Evolutionary conservation across 2,888 invertebrate species (phyloP), one percentile per base, ranked within the genome.

Genomic region (Belgica antarctica): DNA sequence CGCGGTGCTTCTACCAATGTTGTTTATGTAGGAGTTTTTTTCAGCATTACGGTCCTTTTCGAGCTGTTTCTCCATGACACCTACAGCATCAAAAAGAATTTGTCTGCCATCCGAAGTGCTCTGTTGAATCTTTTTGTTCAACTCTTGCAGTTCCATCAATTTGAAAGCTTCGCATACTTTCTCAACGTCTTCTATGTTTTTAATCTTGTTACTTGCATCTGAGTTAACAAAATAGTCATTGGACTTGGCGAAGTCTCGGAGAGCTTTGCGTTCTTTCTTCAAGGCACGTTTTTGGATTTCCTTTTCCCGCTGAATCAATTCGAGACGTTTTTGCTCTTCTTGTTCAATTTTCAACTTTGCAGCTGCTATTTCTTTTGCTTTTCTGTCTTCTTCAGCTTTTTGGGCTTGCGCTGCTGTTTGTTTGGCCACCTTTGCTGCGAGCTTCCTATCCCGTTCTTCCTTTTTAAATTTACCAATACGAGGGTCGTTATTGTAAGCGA

Each of bases 401-500:
- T 88, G 88, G 0, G 90, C 91, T 79, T 89, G 89, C 0, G 86
- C 89, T 17, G 90, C 90, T 79, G 91, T 87, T 84, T 89, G 89
- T 81, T 89, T 90, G 0, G 96, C 96, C 74, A 89, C 84, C 78
- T 96, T 97, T 1, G 88, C 88, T 2, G 94, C 95, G 63, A 90
- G 80, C 79, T 96, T 96, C 74, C 86, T 88, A 74, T 95, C 92
- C 76, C 92, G 94, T 73, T 97, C 96, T 70, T 96, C 94, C 75
- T 94, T 94, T 76, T 94, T 96, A 80, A 96, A 96, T 74, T 88
- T 87, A 71, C 86, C 87, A 76, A 99, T 94, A 74, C 99, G 84
- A 0, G 97, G 97, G 82, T 99, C 99, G 77, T 90, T 87, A 73
- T 89, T 87, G 79, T 98, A 98, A 0, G 97, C 95, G 78, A 92